These are phyloP conservation scores for Drosophila chauvacae DNA, from an alignment of 1,140 invertebrate species.

Conservation along the genomic window DNA sequence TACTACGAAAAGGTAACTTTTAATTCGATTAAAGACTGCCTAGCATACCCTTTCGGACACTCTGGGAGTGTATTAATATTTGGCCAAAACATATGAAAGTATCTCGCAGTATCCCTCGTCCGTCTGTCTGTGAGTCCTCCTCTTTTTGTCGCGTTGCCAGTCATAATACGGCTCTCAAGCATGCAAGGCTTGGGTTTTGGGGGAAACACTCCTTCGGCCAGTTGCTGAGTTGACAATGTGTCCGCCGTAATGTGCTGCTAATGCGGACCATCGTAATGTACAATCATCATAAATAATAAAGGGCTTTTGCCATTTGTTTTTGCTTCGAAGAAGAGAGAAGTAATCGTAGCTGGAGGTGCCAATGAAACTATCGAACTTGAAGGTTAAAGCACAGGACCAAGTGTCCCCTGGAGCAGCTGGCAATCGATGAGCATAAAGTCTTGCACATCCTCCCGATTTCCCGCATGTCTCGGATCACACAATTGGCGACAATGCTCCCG, in stretches of 20 bases:
- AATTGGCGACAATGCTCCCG: conserved; percentile 57
- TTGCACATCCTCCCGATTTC: conserved; percentile 38
- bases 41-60: background rate
- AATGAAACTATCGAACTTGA: conserved; percentile 27
- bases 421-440: conserved; percentile 80
- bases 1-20: background rate
- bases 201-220: conserved; percentile 14
- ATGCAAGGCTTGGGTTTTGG: conserved; percentile 53
- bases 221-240: conserved; percentile 54
- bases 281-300: conserved; percentile 79
- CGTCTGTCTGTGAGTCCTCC: background rate
- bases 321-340: background rate
- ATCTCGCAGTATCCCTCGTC: conserved; percentile 7
- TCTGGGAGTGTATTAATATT: conserved; percentile 39
- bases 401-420: conserved; percentile 46
- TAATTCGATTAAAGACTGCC: background rate
- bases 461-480: conserved; percentile 43
- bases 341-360: conserved; percentile 32
- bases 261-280: conserved; percentile 72
- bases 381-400: conserved; percentile 48
- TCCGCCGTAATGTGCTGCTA: conserved; percentile 68
- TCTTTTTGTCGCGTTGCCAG: conserved; percentile 26
- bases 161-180: conserved; percentile 70
- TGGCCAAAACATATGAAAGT: conserved; percentile 54
- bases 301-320: conserved; percentile 36